phyloP scores from a whole-genome alignment of 2,113 vertebrate species.

The Grus americana region DNA sequence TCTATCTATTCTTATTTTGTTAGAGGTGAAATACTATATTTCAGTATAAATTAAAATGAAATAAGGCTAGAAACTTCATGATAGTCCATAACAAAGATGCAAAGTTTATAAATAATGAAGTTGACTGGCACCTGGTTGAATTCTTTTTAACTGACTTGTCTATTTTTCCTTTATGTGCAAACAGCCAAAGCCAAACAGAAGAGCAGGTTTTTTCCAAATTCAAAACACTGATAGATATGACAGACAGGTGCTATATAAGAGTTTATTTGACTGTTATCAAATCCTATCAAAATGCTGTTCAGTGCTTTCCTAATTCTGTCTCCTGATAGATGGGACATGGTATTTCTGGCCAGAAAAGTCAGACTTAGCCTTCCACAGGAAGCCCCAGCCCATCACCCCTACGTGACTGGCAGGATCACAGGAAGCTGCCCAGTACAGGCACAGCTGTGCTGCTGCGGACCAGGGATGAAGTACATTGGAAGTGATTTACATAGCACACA shows the following conservation, averaged over 20 bases:
- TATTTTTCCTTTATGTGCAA: not conserved
- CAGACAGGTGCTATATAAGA: not conserved
- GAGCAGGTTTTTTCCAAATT: not conserved
- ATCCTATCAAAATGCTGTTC: not conserved
- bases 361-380: rapidly evolving
- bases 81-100: not conserved
- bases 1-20: not conserved
- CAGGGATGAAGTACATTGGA: rapidly evolving
- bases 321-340: not conserved
- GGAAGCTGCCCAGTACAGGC: not conserved
- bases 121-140: not conserved
- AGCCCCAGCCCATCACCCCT: not conserved
- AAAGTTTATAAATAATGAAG: not conserved
- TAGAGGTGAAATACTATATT: not conserved
- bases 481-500: not conserved
- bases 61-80: not conserved
- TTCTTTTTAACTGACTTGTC: not conserved
- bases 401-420: not conserved
- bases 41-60: not conserved
- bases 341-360: not conserved
- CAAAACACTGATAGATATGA: not conserved
- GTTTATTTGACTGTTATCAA: not conserved
- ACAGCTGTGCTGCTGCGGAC: rapidly evolving
- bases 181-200: not conserved
- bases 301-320: not conserved